Percentiles rank a stretch among this genome's conserved stretches.
phyloP scores from a whole-genome alignment of 1,140 invertebrate genomes.

The Trichonephila inaurata region DNA sequence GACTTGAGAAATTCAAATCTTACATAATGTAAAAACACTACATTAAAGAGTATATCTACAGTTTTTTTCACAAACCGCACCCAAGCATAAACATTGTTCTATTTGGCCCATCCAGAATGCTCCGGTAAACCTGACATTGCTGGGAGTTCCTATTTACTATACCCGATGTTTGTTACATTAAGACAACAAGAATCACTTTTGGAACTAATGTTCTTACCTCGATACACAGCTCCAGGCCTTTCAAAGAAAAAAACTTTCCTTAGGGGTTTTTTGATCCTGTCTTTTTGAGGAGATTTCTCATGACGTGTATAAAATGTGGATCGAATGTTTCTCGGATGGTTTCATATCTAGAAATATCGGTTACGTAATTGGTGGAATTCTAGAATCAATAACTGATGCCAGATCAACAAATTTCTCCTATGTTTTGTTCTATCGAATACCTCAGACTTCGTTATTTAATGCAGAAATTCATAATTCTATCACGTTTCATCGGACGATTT shows the following conservation, averaged over 20 bases:
- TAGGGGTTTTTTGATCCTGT: not conserved
- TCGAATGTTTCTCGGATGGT: constrained; percentile 23
- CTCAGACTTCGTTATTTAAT: not conserved
- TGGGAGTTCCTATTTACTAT: not conserved
- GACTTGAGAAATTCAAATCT: not conserved
- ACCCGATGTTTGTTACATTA: not conserved
- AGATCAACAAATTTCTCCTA: not conserved
- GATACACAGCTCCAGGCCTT: not conserved
- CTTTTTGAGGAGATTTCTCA: constrained; percentile 14
- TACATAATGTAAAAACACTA: not conserved
- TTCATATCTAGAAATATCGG: constrained; percentile 44
- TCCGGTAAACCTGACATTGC: not conserved
- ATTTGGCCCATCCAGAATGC: no score
- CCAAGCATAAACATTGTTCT: not conserved
- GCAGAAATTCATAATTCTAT: not conserved
- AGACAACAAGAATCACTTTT: not conserved
- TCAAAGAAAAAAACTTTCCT: not conserved
- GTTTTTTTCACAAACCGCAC: not conserved
- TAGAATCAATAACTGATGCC: no score
- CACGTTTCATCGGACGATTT: not conserved
- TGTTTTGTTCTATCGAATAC: not conserved
- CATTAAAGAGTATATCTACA: not conserved
- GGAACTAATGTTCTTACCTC: not conserved
- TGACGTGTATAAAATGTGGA: not conserved
- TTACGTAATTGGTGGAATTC: not conserved